These are phyloP conservation scores for Anomalospiza imberbis DNA, from an alignment of 2,797 vertebrate species.

Conservation along the genomic window DNA sequence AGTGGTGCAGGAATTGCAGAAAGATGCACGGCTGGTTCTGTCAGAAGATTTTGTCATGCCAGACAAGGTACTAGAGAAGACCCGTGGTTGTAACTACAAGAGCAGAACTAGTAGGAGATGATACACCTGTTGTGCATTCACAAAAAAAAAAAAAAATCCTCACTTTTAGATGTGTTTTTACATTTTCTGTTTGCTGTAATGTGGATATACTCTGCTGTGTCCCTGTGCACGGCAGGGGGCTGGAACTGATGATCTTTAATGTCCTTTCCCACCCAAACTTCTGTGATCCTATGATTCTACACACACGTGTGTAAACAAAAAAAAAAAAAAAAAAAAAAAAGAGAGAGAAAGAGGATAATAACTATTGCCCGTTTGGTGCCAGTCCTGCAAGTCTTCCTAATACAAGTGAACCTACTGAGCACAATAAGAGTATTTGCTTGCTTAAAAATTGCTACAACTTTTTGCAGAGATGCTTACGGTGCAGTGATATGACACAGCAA, in stretches of 20 bases:
- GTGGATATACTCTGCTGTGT: not conserved
- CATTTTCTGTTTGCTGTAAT: not conserved
- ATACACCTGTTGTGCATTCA: not conserved
- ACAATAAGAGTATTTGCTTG: conserved; percentile 25
- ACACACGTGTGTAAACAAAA: rapidly evolving
- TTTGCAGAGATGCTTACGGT: not conserved
- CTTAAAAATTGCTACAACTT: conserved; percentile 40
- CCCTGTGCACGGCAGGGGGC: not conserved
- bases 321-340: not conserved
- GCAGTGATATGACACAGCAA: not conserved
- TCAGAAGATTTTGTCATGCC: not conserved
- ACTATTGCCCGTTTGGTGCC: not conserved
- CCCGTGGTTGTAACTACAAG: not conserved
- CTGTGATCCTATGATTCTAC: not conserved
- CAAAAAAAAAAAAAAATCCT: rapidly evolving
- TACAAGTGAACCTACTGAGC: not conserved
- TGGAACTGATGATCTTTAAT: not conserved
- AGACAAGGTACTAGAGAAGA: not conserved
- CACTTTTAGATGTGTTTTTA: not conserved
- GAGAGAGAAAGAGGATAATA: not conserved
- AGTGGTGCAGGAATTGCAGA: not conserved
- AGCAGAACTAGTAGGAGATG: not conserved
- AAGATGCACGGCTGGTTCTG: not conserved
- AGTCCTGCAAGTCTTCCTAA: not conserved
- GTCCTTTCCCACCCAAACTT: not conserved